Base-by-base conservation (phyloP, 2,888 invertebrate genomes). In the Ctenicera cuprea region DNA sequence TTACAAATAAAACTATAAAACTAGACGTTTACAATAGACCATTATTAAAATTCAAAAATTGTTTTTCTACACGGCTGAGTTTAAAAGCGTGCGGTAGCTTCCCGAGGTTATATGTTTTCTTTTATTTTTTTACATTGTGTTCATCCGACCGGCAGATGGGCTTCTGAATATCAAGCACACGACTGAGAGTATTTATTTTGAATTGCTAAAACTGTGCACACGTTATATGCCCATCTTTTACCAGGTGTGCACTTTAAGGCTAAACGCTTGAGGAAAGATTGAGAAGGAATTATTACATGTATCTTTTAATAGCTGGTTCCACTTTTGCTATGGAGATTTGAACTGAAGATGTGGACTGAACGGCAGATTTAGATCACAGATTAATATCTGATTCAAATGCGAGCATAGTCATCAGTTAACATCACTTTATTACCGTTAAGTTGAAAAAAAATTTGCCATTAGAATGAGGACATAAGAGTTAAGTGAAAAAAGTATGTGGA, bases 1-100 rank as follows among this genome's bases (percentile, higher is more conserved):
- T 14, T 1, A n/a, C 1, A 16, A 43, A n/a, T 14, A n/a, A 43
- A 16, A 43, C 43, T 43, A 14, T n/a, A 14, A n/a, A 16, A n/a
- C 0, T 14, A 43, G 43, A 18, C 48, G 11, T 54, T 20, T 20
- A 38, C 33, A 16, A 59, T 59, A 38, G 59, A 38, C 59, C 4
- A 59, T 33, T 57, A 57, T 67, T 67, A 67, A 67, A 67, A 67
- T 67, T 67, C 67, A 67, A 59, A 67, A 67, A 67, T 59, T 59
- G 67, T 67, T 67, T 67, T 67, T 67, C 54, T 67, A 67, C 67
- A 59, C 59, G 45, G 57, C 30, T 57, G 67, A 26, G 16, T 59
- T 59, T 48, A 43, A 45, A 67, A 67, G 67, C 67, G 54, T 66
- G 59, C 67, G 54, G 45, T 45, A 43, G 67, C 67, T 67, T 30